Base-by-base conservation (phyloP, 2,797 vertebrate species). In the Schizothorax lantsangensis region DNA sequence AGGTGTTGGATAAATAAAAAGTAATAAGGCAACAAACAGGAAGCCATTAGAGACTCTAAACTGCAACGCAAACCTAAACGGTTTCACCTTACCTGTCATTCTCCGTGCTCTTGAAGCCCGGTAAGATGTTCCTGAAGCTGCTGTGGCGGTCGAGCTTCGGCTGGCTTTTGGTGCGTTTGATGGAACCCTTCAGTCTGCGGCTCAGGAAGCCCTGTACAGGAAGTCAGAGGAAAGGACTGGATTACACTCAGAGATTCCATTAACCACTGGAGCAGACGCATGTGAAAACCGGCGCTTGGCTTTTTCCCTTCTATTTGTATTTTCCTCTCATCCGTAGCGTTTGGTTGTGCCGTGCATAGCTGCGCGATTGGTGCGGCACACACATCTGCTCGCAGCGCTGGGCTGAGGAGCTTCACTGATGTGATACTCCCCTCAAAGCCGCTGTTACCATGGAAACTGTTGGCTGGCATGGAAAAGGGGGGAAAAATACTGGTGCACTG, bases 361-460 rank as follows among this genome's bases (percentile, higher is more conserved):
- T 81, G 88, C 71, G 91, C 84, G 92, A 91, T 93, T 85, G 84
- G 79, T 84, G 90, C 82, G 64, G 84, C 68, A 74, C 86, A 88
- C 93, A 92, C 94, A 94, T 94, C 95, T 94, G 94, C 84, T 77
- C 43, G 30, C 73, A 52, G 74, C 79, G 23, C 85, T 26, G 71
- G 84, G 93, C 92, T 92, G 69, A 87, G 85, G 80, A 86, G 89
- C 89, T 89, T 92, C 94, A 84, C 83, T 88, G 87, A 89, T 88
- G 88, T 87, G 90, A 88, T 89, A 88, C 95, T 96, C 95, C 95
- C 95, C 94, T 94, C 77, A 87, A 93, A 95, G 93, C 94, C 94
- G 91, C 90, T 90, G 97, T 97, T 96, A 89, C 97, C 95, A 94
- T 96, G 95, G 96, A 95, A 97, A 97, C 97, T 94, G 91, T 91